Evolutionary conservation across 1,140 invertebrate genomes (phyloP), one percentile per base, ranked within the genome.

Genomic region (Achroia grisella): DNA sequence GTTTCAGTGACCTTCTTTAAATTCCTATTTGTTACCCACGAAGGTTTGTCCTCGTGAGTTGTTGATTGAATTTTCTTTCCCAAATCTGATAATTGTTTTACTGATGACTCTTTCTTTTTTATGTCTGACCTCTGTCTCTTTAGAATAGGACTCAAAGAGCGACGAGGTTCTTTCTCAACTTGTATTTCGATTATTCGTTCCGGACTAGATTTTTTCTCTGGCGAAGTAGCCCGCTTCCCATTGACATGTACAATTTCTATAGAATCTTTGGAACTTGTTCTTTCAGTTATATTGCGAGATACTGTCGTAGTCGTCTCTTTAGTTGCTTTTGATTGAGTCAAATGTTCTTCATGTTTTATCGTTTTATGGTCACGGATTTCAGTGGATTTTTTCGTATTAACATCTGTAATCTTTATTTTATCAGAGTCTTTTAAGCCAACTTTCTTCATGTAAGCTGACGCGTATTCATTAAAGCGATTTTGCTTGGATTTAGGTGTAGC

Each of bases 11-110:
- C 70, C 56, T 86, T 86, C 42, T 83, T 79, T 36, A 87, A 48
- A 27, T 89, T 88, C 50, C 89, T 87, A 56, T 82, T 88, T 9
- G 85, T 89, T 37, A 87, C 83, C 88, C 89, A 89, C 15, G 88
- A 88, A 9, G 89, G 89, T 45, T 88, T 88, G 35, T 65, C 75
- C 12, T 78, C 87, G 32, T 68, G 69, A 34, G 48, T 41, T 5
- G 79, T 80, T 31, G 56, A 48, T 4, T 64, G 58, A 29, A 70
- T 57, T 31, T 77, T 82, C 48, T 81, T 82, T n/a, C 73, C 72
- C 10, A 75, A 58, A 31, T 80, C 70, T 27, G 55, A 59, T 8
- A 68, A 57, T 6, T 69, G 73, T 59, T 78, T 76, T 2, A 71
- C 73, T 14, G 62, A 77, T n/a, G 68, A 69, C 57, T 77, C 76